Base-by-base conservation (phyloP, 2,888 invertebrate species). In the Serripes groenlandicus region DNA sequence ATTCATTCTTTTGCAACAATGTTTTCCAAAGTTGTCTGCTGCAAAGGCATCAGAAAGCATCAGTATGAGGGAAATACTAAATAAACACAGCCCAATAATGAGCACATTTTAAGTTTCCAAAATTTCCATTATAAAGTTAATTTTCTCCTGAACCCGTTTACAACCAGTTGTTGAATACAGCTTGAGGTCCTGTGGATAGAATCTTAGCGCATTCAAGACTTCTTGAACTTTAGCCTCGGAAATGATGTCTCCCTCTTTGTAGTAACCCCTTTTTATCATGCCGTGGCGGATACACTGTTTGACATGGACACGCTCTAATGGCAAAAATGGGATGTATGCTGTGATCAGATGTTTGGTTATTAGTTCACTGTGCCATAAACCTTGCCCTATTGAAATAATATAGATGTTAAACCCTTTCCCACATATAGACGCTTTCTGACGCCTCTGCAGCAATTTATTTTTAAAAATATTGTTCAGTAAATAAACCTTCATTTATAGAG, bases 301-400 rank as follows among this genome's bases (percentile, higher is more conserved):
- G 0, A 99, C 96, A 94, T 99, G 99, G 1, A 95, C 94, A 90
- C 97, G 96, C 95, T 99, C 98, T 86, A 99, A 94, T 0, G 99
- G 99, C 86, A 99, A 95, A 94, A 99, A 99, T 66, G 99, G 99
- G 86, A 99, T 96, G 94, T 97, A 99, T 92, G 98, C 97, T 94
- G 99, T 98, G 81, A 99, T 97, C 60, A 99, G 95, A 94, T 97
- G 97, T 52, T 97, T 96, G 81, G 97, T 96, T 90, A 99, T 98
- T 0, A 98, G 95, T 83, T 97, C 96, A 74, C 98, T 97, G 92
- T 96, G 96, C 92, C 97, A 96, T 84, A 99, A 96, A 0, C 99
- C 99, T 68, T 68, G 42, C 1, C 42, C 68, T 62, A 34, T n/a
- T n/a, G n/a, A n/a, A n/a, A n/a, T n/a, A n/a, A n/a, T n/a, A n/a